Evolutionary conservation across 23 tunicate genomes (phyloP), one percentile per base, ranked within the genome.

Genomic region (Ascidia mentula): DNA sequence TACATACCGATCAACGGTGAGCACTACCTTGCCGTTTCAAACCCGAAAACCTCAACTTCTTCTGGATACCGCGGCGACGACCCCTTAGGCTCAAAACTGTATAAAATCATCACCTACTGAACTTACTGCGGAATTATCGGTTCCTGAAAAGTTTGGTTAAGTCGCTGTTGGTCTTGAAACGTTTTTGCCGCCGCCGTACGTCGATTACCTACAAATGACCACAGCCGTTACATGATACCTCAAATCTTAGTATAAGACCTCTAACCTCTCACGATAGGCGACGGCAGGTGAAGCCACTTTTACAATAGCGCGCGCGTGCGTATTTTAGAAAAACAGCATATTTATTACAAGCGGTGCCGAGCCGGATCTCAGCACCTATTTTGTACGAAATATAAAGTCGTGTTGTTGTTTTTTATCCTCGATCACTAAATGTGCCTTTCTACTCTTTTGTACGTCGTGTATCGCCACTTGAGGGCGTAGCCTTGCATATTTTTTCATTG

Each of bases 21-120:
- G 1, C 87, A 88, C 46, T 88, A 77, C 65, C 79, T 88, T 39
- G 87, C 87, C 12, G 60, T 71, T 18, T 83, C 93, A 5, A 73
- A 80, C 71, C 84, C 79, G 12, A 53, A 53, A 53, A 53, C 65
- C 22, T 53, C 65, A 53, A 28, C 65, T 20, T 53, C 65, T 20
- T 5, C 65, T 28, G 65, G 13, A 20, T 53, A 53, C 65, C 65
- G 13, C 2, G 13, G 65, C 65, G 24, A 53, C 7, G 65, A 53
- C 65, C 65, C 7, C 65, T 28, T 53, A 9, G 65, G 65, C 65
- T 53, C 65, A 53, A 53, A 53, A 28, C 65, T 53, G 7, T 53
- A 53, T 28, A 53, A 53, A 9, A 53, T 53, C 22, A 28, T 53
- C 28, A 53, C 65, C 2, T 53, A 53, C 24, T 53, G 24, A 53